These are phyloP conservation scores for Neuroterus valhalla DNA, from an alignment of 1,140 invertebrate species.

Conservation along the genomic window DNA sequence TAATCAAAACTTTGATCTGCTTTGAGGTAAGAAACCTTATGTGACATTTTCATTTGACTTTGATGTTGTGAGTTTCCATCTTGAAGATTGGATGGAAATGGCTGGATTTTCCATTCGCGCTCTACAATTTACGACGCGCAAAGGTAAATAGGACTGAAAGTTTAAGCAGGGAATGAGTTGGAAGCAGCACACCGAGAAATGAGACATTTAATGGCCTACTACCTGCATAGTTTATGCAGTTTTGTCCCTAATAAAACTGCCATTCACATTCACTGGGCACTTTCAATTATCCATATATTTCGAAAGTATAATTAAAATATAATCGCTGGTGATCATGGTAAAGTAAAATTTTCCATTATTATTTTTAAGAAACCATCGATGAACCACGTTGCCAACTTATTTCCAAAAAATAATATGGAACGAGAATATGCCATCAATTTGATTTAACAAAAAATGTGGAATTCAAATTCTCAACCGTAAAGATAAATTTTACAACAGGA, in stretches of 20 bases:
- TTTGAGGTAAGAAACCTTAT: too few species aligned
- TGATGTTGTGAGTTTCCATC: neutral
- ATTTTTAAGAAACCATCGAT: too few species aligned
- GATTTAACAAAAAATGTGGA: too few species aligned
- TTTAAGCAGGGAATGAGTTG: slow-evolving; percentile 15
- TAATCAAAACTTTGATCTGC: too few species aligned
- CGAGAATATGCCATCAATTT: too few species aligned
- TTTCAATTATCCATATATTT: neutral
- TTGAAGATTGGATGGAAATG: neutral
- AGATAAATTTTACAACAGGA: too few species aligned
- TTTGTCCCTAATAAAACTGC: neutral
- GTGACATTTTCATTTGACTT: neutral
- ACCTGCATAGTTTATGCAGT: neutral
- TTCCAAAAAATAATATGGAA: too few species aligned
- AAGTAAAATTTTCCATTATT: too few species aligned
- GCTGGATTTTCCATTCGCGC: neutral
- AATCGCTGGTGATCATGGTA: too few species aligned
- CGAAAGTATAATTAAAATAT: too few species aligned
- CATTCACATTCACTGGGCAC: neutral
- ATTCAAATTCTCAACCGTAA: too few species aligned
- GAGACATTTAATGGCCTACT: neutral
- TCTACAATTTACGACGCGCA: neutral
- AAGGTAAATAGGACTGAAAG: slow-evolving; percentile 8
- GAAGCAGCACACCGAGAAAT: slow-evolving; percentile 3
- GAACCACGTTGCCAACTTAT: too few species aligned